Evolutionary conservation across 2,113 vertebrate species (phyloP).

Genomic region (Macrotus californicus): DNA sequence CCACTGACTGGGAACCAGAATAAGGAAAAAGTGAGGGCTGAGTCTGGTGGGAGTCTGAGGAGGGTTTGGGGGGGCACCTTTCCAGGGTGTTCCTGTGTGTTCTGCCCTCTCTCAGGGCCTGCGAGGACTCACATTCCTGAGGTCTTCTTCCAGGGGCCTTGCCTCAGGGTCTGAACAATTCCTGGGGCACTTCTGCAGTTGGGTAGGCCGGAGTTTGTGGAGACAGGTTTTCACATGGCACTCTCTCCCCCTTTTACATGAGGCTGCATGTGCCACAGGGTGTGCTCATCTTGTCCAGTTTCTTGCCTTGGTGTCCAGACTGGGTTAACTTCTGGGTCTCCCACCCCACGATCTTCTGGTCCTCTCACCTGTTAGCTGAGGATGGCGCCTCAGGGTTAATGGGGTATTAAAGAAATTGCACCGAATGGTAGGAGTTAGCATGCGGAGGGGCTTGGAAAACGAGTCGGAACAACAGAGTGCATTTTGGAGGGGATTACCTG

Average conservation of each 20-base stretch:
- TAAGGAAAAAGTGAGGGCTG: background rate
- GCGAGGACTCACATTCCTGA: background rate
- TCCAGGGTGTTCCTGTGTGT: background rate
- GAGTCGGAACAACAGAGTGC: too few relatives aligned
- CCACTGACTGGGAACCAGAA: too few relatives aligned
- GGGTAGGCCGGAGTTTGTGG: background rate
- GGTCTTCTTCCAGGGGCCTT: too few relatives aligned
- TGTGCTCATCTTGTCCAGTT: accelerated
- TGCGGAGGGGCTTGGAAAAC: background rate
- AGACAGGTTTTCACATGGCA: accelerated
- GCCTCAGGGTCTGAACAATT: background rate
- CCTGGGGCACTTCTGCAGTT: background rate
- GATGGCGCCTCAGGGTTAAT: background rate
- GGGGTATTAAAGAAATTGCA: accelerated
- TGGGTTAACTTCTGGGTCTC: background rate
- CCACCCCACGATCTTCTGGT: background rate
- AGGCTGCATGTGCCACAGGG: accelerated
- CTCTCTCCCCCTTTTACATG: accelerated
- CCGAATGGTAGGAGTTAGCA: background rate
- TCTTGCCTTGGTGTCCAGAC: background rate
- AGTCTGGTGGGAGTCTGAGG: too few relatives aligned
- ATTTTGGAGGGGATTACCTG: accelerated
- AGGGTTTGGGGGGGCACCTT: background rate
- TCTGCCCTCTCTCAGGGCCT: background rate
- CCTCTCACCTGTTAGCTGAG: background rate